A percentile compares a stretch with the other conserved stretches of the same genome.
Conservation (phyloP, 1,140 invertebrate genomes). For the Apolygus lucorum region DNA sequence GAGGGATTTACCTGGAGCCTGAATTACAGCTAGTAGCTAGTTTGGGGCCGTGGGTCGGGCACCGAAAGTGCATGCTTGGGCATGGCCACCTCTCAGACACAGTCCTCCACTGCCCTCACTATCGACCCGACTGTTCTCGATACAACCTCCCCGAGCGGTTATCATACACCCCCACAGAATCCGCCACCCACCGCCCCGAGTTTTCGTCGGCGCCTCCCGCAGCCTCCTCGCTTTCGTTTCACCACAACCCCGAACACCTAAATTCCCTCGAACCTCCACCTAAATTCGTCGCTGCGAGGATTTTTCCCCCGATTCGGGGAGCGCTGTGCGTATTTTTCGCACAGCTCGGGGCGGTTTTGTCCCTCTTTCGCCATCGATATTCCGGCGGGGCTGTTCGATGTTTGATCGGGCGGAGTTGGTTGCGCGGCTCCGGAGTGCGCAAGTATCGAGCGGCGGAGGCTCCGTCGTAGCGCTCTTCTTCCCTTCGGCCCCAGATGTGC, state of each 20-base stretch:
- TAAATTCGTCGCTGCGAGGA: not conserved
- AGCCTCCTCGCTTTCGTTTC: too few species aligned
- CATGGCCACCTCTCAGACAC: conserved; percentile 25
- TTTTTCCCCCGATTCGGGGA: not conserved
- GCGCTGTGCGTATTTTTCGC: not conserved
- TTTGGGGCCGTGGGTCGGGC: conserved; percentile 14
- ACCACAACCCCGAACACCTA: too few species aligned
- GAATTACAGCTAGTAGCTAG: conserved; percentile 8
- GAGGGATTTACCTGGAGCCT: conserved; percentile 7
- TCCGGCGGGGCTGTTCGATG: too few species aligned
- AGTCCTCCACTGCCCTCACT: conserved; percentile 9
- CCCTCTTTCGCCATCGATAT: too few species aligned
- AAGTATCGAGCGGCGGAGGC: not conserved
- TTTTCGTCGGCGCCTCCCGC: too few species aligned
- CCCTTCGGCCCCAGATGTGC: conserved; percentile 16
- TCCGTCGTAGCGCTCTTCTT: conserved; percentile 1
- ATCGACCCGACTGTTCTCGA: conserved; percentile 18
- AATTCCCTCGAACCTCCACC: not conserved
- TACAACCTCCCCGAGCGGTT: not conserved
- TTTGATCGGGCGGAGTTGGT: conserved; percentile 7
- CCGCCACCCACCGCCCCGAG: not conserved
- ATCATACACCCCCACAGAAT: not conserved
- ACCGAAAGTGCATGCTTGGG: conserved; percentile 23
- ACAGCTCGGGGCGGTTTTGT: too few species aligned
- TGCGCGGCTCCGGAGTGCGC: conserved; percentile 1